A percentile compares a stretch with the other conserved stretches of the same genome.
Conservation (phyloP, 1,140 invertebrate genomes). For the Cyclina sinensis region DNA sequence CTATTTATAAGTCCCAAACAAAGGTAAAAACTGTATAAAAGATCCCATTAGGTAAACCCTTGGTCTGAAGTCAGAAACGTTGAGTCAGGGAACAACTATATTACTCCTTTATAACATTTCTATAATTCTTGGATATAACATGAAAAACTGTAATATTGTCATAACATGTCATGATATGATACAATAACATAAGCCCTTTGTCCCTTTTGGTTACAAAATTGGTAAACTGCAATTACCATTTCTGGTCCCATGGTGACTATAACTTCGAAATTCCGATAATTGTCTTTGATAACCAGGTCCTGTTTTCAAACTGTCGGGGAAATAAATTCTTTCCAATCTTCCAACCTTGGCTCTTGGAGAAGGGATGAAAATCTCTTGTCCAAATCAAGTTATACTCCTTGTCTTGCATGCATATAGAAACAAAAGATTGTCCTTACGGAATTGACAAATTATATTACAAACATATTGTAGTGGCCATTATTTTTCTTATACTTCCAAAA, state of each 20-base stretch:
- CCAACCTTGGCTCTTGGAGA: neutral
- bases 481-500: slow-evolving; percentile 47
- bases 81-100: no score
- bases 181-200: neutral
- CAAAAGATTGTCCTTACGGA: slow-evolving; percentile 27
- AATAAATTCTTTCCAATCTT: slow-evolving; percentile 35
- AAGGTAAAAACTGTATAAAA: no score
- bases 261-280: slow-evolving; percentile 58
- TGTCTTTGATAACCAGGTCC: slow-evolving; percentile 33
- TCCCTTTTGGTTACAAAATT: slow-evolving; percentile 25
- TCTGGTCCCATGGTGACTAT: slow-evolving; percentile 36
- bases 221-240: slow-evolving; percentile 35
- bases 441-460: slow-evolving; percentile 54
- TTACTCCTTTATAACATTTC: no score
- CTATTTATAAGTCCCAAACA: no score
- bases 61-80: no score
- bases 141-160: neutral
- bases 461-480: slow-evolving; percentile 55
- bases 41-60: no score
- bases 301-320: slow-evolving; percentile 27
- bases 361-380: slow-evolving; percentile 13
- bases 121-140: no score
- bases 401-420: slow-evolving; percentile 56
- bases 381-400: slow-evolving; percentile 28
- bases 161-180: neutral